phyloP scores from a whole-genome alignment of 2,888 invertebrate genomes.

The Saturnia japonica region DNA sequence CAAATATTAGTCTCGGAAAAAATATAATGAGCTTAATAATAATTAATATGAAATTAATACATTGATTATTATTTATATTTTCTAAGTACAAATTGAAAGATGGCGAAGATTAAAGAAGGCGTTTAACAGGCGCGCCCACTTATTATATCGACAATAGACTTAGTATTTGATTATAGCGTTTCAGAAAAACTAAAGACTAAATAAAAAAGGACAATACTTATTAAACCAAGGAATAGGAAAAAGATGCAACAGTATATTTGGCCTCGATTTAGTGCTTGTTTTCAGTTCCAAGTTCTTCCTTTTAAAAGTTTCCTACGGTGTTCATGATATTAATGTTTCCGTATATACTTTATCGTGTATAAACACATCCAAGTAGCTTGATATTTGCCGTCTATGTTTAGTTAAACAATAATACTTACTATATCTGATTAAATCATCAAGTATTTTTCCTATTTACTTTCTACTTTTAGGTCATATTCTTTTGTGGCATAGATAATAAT shows the following conservation, averaged over 20 bases:
- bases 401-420: neutral
- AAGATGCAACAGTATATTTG: neutral
- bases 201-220: neutral
- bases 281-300: neutral
- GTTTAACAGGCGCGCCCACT: too few species aligned
- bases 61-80: too few species aligned
- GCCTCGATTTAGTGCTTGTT: neutral
- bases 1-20: too few species aligned
- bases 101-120: too few species aligned
- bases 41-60: too few species aligned
- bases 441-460: slow-evolving; percentile 12
- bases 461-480: slow-evolving; percentile 4
- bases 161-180: too few species aligned
- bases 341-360: neutral
- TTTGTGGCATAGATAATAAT: slow-evolving; percentile 6
- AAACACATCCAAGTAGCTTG: neutral
- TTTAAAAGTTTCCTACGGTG: neutral
- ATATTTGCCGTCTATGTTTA: slow-evolving; percentile 8
- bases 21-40: too few species aligned
- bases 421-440: slow-evolving; percentile 6
- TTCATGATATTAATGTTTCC: neutral
- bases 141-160: neutral
- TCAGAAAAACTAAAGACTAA: too few species aligned
- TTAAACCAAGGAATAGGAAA: neutral
- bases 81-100: too few species aligned